These are phyloP conservation scores for Acanthopleura granulata DNA, from an alignment of 2,888 invertebrate genomes.

Conservation along the genomic window DNA sequence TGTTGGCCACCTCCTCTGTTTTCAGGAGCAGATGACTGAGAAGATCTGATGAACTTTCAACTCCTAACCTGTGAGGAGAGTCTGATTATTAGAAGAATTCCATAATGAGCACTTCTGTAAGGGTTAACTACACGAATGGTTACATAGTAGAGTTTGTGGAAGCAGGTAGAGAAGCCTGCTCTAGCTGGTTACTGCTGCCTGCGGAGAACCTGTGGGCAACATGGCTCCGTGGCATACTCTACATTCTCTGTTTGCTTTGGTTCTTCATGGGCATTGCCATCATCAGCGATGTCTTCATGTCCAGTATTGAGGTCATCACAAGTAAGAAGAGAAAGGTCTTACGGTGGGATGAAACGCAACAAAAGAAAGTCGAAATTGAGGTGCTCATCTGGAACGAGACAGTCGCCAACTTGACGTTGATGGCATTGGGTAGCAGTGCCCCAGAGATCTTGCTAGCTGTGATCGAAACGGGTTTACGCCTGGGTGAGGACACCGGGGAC, in stretches of 20 bases:
- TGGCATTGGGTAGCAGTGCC: constrained; percentile 66
- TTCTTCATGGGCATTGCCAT: constrained; percentile 65
- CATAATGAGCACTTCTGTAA: constrained; percentile 10
- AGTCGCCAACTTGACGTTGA: constrained; percentile 65
- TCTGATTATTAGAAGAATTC: too few species aligned
- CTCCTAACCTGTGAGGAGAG: too few species aligned
- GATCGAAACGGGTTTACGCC: constrained; percentile 44
- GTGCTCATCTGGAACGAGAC: constrained; percentile 67
- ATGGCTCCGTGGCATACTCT: constrained; percentile 57
- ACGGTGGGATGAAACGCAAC: constrained; percentile 58
- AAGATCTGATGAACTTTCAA: too few species aligned
- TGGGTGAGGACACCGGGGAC: constrained; percentile 39
- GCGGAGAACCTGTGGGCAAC: constrained; percentile 64
- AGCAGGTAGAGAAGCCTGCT: constrained; percentile 42
- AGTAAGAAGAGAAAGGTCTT: constrained; percentile 59
- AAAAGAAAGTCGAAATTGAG: constrained; percentile 56
- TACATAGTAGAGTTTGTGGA: constrained; percentile 54
- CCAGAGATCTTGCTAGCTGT: constrained; percentile 65
- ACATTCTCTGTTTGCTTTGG: constrained; percentile 60
- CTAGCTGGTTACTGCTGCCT: constrained; percentile 61
- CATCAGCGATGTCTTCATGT: constrained; percentile 65
- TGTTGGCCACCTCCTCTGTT: too few species aligned
- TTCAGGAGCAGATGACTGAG: too few species aligned
- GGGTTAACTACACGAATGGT: constrained; percentile 48
- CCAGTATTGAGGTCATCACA: constrained; percentile 66